Base-by-base conservation (phyloP, 2,888 invertebrate genomes). In the Lasioglossum marginatum region DNA sequence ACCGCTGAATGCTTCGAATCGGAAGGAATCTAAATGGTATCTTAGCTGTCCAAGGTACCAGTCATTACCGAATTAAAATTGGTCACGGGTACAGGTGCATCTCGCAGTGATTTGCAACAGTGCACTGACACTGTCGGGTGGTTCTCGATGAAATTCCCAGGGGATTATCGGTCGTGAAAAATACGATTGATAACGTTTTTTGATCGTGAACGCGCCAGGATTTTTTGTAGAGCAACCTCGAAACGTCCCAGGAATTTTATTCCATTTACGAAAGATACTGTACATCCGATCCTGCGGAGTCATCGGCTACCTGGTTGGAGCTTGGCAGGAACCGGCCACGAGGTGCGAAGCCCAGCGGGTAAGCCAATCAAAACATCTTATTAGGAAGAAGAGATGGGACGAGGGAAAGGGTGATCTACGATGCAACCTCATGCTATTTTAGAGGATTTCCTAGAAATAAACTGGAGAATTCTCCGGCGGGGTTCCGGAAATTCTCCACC, bases 21-120 rank as follows among this genome's bases (percentile, higher is more conserved):
- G 0, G 31, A 37, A 31, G 27, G n/a, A 16, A 27, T 43, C n/a
- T 45, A 37, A 81, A 81, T 60, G 71, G 45, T 90, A 91, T 92
- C 90, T 92, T 87, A 88, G 86, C 88, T 86, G 91, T 92, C 91
- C 91, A 10, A 89, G 89, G 89, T 93, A 93, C 93, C 92, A 78
- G 91, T 91, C 94, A 94, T 94, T 94, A 93, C 84, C 91, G 89
- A 94, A 94, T 94, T 93, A 93, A 90, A 91, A 92, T 89, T 89
- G 91, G 92, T 92, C 92, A 92, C 91, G 92, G 88, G 91, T 89
- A 85, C 88, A 88, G 86, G 88, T 89, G 89, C 70, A 37, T 52
- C 34, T 40, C 48, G 23, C 34, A 19, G n/a, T 31, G 68, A 57
- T 31, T 37, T n/a, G n/a, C 79, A 81, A 75, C 72, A 81, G 85